Evolutionary conservation across 2,113 vertebrate genomes (phyloP).

Genomic region (Ochotona princeps): DNA sequence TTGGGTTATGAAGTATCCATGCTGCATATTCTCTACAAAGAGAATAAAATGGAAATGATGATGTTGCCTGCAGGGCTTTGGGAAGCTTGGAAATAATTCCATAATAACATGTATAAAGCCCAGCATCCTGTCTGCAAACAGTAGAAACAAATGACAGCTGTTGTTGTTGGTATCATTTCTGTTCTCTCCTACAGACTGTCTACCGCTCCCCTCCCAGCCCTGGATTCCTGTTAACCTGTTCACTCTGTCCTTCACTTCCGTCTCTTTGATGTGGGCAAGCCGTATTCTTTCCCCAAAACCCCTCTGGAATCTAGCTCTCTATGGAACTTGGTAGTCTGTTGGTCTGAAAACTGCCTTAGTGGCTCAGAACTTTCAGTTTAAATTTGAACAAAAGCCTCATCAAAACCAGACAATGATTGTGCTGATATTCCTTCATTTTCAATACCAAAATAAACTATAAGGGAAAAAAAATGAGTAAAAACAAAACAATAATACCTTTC

Average conservation of each 20-base stretch:
- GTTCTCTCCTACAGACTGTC: background rate
- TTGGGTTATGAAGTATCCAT: conserved; percentile 19
- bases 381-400: conserved; percentile 1
- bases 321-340: background rate
- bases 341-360: conserved; percentile 16
- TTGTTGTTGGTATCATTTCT: background rate
- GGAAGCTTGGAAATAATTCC: background rate
- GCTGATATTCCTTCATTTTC: background rate
- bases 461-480: background rate
- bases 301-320: background rate
- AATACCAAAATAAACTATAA: background rate
- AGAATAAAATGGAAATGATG: background rate
- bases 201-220: background rate
- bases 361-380: conserved; percentile 5
- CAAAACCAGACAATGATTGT: background rate
- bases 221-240: background rate
- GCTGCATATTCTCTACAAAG: conserved; percentile 18
- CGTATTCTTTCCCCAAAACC: background rate
- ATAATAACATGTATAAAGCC: background rate
- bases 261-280: background rate
- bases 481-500: background rate
- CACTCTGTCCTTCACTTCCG: background rate
- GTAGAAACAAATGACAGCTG: background rate
- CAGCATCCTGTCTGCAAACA: background rate
- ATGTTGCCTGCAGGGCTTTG: background rate